phyloP scores from a whole-genome alignment of 2,888 invertebrate species.

The Gasteruption jaculator region DNA sequence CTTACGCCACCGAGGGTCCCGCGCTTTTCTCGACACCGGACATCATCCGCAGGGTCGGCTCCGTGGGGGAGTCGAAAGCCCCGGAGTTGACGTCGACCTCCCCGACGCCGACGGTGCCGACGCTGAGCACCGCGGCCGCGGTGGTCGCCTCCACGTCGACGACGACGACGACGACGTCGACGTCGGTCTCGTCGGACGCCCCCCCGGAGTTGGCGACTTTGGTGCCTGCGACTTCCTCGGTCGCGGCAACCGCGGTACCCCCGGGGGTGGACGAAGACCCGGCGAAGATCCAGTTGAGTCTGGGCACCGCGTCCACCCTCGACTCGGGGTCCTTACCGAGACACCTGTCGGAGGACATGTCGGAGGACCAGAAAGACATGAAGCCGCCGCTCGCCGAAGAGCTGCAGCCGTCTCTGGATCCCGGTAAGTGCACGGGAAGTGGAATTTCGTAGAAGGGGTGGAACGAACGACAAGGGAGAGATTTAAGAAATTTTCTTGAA shows the following conservation, averaged over 20 bases:
- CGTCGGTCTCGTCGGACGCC: slow-evolving; percentile 40
- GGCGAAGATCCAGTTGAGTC: slow-evolving; percentile 11
- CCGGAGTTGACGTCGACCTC: slow-evolving; percentile 38
- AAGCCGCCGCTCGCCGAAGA: slow-evolving; percentile 37
- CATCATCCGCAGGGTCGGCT: slow-evolving; percentile 67
- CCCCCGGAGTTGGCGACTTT: slow-evolving; percentile 35
- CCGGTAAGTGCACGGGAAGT: slow-evolving; percentile 32
- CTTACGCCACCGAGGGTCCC: slow-evolving; percentile 57
- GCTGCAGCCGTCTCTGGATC: slow-evolving; percentile 39
- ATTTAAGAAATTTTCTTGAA: no score
- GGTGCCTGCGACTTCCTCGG: not conserved
- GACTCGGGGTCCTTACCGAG: no score
- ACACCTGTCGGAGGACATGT: no score
- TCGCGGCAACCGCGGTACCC: not conserved
- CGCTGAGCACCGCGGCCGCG: slow-evolving; percentile 18
- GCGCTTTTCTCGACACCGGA: slow-evolving; percentile 76
- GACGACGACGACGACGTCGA: not conserved
- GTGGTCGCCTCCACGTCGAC: slow-evolving; percentile 2
- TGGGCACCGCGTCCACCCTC: no score
- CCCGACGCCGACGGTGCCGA: slow-evolving; percentile 28
- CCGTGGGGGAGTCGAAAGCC: slow-evolving; percentile 51
- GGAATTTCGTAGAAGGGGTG: no score
- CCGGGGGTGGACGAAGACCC: not conserved
- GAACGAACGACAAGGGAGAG: no score
- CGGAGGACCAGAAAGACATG: no score